Percentiles rank a stretch among this genome's conserved stretches.
phyloP scores from a whole-genome alignment of 2,113 vertebrate species.

The Calypte anna region DNA sequence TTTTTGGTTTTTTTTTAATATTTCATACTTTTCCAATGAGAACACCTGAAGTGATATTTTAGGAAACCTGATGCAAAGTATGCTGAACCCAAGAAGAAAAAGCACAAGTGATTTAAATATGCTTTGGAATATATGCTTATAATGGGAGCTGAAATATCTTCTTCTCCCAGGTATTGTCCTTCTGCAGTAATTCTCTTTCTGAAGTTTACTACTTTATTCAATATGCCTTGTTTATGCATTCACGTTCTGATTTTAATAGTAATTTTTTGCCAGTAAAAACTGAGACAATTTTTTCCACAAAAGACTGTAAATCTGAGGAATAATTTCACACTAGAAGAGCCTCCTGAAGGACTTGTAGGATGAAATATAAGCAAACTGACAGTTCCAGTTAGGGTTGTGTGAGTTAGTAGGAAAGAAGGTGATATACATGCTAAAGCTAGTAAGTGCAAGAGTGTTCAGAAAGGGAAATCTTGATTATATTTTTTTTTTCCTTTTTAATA shows the following conservation, averaged over 20 bases:
- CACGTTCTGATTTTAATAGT: neutral
- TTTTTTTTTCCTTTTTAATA: neutral
- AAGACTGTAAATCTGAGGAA: neutral
- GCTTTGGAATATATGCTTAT: neutral
- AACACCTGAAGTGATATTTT: neutral
- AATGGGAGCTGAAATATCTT: neutral
- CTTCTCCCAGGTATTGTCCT: neutral
- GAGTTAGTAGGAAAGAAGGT: neutral
- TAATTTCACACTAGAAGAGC: neutral
- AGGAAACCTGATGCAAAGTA: neutral
- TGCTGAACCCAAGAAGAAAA: neutral
- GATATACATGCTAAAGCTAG: neutral
- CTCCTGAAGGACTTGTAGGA: neutral
- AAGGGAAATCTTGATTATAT: neutral
- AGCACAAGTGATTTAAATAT: neutral
- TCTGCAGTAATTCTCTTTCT: neutral
- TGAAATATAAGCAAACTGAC: neutral
- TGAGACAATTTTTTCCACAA: neutral
- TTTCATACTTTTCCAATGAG: neutral
- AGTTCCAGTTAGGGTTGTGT: neutral
- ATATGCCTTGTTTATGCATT: rapidly evolving
- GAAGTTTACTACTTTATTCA: neutral
- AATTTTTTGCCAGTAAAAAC: neutral
- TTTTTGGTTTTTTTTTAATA: neutral
- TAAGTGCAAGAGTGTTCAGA: neutral